These are phyloP conservation scores for Babylonia areolata DNA, from an alignment of 1,140 invertebrate genomes.

Conservation along the genomic window DNA sequence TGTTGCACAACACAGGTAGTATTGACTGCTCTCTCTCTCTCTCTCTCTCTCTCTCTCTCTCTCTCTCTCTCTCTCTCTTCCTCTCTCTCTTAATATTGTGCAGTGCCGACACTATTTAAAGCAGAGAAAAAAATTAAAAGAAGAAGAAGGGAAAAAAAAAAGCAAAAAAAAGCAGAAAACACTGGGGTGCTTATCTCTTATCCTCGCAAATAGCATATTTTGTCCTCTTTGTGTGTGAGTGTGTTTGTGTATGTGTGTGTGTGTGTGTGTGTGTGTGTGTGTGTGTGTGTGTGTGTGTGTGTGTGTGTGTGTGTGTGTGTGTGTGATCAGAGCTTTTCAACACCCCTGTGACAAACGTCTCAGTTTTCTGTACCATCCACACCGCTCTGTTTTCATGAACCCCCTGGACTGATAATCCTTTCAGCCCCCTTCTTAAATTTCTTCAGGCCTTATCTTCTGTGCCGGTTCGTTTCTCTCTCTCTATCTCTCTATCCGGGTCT, in stretches of 20 bases:
- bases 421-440: too few species aligned
- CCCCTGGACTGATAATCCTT: too few species aligned
- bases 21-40: not conserved
- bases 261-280: constrained; percentile 21
- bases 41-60: constrained; percentile 24
- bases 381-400: too few species aligned
- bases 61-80: constrained; percentile 19
- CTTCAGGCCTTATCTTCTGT: too few species aligned
- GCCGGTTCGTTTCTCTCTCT: not conserved
- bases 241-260: constrained; percentile 20
- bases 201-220: not conserved
- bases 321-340: not conserved
- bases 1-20: too few species aligned
- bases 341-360: too few species aligned
- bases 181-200: too few species aligned
- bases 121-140: too few species aligned
- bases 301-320: constrained; percentile 26
- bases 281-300: constrained; percentile 19
- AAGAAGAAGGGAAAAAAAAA: too few species aligned
- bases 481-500: not conserved
- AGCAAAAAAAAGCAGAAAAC: too few species aligned
- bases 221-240: constrained; percentile 21
- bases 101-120: too few species aligned
- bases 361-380: too few species aligned
- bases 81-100: not conserved